Percentiles rank a stretch among this genome's conserved stretches.
phyloP scores from a whole-genome alignment of 2,113 vertebrate genomes.

The Tautogolabrus adspersus region DNA sequence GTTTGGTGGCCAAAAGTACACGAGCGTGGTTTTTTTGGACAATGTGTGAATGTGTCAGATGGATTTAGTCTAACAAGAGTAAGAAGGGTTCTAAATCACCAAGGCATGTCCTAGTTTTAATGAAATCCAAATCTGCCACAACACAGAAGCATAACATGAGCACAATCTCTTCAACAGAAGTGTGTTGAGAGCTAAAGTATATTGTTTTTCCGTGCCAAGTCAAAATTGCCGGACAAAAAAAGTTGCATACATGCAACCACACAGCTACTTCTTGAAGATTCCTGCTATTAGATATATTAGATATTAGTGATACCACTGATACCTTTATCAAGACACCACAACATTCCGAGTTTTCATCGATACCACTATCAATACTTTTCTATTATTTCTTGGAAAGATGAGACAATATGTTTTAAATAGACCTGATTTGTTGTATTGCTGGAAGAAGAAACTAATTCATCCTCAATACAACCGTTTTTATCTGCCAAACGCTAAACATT shows the following conservation, averaged over 20 bases:
- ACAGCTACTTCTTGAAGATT: not conserved
- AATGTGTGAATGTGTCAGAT: slow-evolving; percentile 20
- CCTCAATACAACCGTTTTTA: no score
- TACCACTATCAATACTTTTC: no score
- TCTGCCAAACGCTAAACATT: no score
- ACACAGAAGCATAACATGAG: slow-evolving; percentile 21
- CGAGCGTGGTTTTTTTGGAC: slow-evolving; percentile 28
- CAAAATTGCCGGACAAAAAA: not conserved
- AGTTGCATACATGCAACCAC: not conserved
- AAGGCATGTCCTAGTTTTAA: slow-evolving; percentile 10
- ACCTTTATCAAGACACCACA: no score
- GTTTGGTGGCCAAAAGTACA: slow-evolving; percentile 8
- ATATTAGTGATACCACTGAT: no score
- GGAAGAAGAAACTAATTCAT: no score
- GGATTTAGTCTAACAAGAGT: slow-evolving; percentile 37
- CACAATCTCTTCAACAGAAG: slow-evolving; percentile 2
- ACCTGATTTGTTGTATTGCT: no score
- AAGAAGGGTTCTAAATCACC: slow-evolving; percentile 16
- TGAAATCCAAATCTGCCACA: slow-evolving; percentile 23
- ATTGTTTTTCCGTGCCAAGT: not conserved
- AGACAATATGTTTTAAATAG: no score
- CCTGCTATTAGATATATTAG: no score
- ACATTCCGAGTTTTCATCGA: no score
- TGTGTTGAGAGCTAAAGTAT: not conserved
- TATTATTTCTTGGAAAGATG: no score